Conservation (phyloP, 2,797 vertebrate species). For the Alca torda region DNA sequence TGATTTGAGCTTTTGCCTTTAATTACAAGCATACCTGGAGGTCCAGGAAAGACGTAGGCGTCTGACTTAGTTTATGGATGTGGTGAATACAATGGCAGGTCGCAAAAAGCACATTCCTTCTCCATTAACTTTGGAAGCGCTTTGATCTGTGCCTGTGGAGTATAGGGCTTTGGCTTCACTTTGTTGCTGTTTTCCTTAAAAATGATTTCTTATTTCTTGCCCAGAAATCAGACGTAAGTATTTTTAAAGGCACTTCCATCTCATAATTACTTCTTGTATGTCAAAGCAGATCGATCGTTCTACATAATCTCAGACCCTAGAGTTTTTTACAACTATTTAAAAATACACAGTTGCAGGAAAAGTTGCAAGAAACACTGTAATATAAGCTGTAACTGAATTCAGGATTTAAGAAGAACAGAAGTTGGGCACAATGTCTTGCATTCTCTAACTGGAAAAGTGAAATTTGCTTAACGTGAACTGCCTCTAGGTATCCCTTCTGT, state of each 20-base stretch:
- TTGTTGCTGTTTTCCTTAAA: not conserved
- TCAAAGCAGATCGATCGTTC: too few species aligned
- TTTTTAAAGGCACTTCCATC: not conserved
- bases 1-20: not conserved
- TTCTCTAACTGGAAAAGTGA: not conserved
- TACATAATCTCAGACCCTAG: not conserved
- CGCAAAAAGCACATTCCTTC: not conserved
- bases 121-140: not conserved
- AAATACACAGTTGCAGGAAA: not conserved
- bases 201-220: not conserved
- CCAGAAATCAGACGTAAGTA: not conserved
- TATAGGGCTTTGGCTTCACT: not conserved
- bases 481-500: not conserved
- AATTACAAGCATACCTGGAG: not conserved
- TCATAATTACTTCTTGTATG: not conserved
- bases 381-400: not conserved
- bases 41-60: not conserved
- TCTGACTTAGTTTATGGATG: not conserved
- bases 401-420: not conserved
- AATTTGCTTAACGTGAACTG: rapidly evolving
- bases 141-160: not conserved
- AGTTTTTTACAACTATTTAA: not conserved
- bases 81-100: not conserved
- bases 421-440: not conserved
- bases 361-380: not conserved